Conservation (phyloP, 1,140 invertebrate species). For the Aphis gossypii region DNA sequence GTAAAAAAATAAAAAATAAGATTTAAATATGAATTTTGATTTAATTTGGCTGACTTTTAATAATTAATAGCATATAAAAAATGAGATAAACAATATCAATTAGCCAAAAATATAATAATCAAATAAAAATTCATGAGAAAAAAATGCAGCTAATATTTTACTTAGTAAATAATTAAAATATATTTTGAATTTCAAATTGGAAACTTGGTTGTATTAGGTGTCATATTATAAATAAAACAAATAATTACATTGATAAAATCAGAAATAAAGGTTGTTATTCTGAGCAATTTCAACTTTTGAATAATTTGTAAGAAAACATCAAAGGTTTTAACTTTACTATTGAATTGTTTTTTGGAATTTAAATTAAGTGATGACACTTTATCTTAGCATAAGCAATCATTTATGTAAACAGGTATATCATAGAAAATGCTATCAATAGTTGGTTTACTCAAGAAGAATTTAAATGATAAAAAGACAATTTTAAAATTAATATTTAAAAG, state of each 20-base stretch:
- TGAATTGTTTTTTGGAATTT: neutral
- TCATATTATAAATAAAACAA: neutral
- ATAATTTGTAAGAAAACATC: neutral
- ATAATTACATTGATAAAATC: neutral
- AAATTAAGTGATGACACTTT: neutral
- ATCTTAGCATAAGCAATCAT: neutral
- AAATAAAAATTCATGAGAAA: neutral
- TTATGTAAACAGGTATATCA: neutral
- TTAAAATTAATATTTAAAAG: neutral
- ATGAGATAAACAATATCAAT: neutral
- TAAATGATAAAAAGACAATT: neutral
- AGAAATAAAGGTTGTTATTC: neutral
- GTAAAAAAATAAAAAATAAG: neutral
- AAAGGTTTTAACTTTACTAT: neutral
- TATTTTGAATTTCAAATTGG: neutral
- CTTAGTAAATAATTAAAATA: neutral
- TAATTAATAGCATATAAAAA: neutral
- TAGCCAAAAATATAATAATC: neutral
- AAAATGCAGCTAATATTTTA: neutral
- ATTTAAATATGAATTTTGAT: neutral
- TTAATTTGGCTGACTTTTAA: neutral
- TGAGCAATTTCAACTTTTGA: neutral
- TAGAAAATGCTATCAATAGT: no score
- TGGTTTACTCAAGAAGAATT: neutral
- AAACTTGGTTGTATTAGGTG: neutral